Percentiles rank a stretch among this genome's conserved stretches.
These are phyloP conservation scores for Centropristis striata DNA, from an alignment of 2,113 vertebrate genomes.

Conservation along the genomic window DNA sequence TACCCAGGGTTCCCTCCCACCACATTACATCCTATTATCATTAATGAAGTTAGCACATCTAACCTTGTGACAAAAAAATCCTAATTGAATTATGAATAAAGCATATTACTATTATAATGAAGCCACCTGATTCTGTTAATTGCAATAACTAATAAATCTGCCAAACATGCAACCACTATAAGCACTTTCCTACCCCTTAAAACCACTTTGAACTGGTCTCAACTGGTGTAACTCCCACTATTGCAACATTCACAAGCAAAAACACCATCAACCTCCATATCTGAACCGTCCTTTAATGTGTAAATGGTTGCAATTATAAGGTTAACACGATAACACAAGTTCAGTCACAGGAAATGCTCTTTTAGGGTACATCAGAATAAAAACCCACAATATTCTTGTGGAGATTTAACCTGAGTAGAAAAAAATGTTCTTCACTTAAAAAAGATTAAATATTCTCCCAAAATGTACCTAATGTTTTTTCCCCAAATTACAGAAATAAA, in stretches of 20 bases:
- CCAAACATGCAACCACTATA: background rate
- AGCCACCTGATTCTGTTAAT: background rate
- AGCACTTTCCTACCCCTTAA: background rate
- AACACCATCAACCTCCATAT: background rate
- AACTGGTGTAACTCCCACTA: background rate
- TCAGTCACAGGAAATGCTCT: background rate
- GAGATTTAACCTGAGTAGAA: background rate
- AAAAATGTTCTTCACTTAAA: too few relatives aligned
- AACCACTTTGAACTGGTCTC: background rate
- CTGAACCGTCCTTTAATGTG: background rate
- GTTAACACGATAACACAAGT: background rate
- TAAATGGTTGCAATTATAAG: background rate
- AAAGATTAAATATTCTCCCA: too few relatives aligned
- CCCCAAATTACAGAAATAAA: background rate
- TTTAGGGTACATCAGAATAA: background rate
- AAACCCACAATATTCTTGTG: background rate
- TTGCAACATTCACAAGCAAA: background rate
- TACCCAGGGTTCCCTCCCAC: constrained; percentile 24
- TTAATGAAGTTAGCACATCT: constrained; percentile 20
- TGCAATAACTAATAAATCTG: background rate
- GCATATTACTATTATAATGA: background rate
- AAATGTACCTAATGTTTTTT: too few relatives aligned
- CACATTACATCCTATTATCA: constrained; percentile 1
- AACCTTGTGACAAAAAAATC: constrained; percentile 15
- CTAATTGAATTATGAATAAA: background rate